Evolutionary conservation across 2,797 vertebrate species (phyloP), one percentile per base, ranked within the genome.

Genomic region (Vultur gryphus): DNA sequence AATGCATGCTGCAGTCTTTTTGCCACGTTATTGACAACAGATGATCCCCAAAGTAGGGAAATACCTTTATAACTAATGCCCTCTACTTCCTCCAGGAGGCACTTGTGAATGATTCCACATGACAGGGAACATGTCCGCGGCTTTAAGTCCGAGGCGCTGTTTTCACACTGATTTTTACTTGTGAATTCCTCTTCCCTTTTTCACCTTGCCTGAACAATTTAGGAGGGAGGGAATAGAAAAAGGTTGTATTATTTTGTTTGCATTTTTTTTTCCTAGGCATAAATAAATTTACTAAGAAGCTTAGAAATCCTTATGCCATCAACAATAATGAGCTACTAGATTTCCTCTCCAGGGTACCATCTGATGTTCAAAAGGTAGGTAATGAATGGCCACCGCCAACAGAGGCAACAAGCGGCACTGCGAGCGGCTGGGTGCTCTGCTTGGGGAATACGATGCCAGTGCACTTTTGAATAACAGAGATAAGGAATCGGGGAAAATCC

Each of bases 231-330:
- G 65, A 91, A 54, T 65, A 44, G 62, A 81, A 85, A 75, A 29
- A 13, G 20, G 28, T 65, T 28, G 10, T 14, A 13, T 92, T 83
- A 73, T 91, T 89, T 96, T 94, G 57, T 88, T 89, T 91, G 97
- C 94, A 58, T 97, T 49, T 62, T 58, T 67, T 12, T 84, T 78
- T 91, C 95, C 91, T 98, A 99, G 99, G 99, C 96, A 98, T 99
- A 98, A 99, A 99, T 98, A 99, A 99, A 99, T 99, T 99, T 98
- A 99, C 99, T 93, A 99, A 99, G 99, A 99, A 98, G 98, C 98
- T 99, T 94, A 98, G 99, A 98, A 99, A 98, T 97, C 99, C 99
- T 70, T 99, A 99, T 55, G 95, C 98, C 97, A 98, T 99, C 41
- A 99, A 99, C 98, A 99, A 98, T 98, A 99, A 99, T 96, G 99